phyloP scores from a whole-genome alignment of 2,113 vertebrate genomes.

The Thoracochromis brauschi region DNA sequence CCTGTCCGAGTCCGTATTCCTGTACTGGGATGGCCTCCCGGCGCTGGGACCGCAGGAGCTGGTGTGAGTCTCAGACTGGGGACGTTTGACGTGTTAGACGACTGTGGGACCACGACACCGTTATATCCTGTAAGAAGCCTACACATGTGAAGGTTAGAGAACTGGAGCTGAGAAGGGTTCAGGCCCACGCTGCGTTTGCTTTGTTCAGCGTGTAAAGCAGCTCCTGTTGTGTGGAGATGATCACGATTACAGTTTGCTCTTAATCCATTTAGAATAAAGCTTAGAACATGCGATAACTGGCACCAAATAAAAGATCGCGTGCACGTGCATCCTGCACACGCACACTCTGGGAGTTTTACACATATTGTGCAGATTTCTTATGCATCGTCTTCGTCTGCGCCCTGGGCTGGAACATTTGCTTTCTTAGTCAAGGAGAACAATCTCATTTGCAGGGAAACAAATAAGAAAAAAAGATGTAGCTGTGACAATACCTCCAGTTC shows the following conservation, averaged over 20 bases:
- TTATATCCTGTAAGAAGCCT: background rate
- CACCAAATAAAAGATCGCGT: conserved; percentile 52
- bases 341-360: conserved; percentile 1
- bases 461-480: conserved; percentile 57
- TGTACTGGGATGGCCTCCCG: background rate
- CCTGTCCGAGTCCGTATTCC: background rate
- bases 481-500: conserved; percentile 63
- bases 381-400: conserved; percentile 54
- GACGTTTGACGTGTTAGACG: background rate
- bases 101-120: background rate
- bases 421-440: conserved; percentile 71
- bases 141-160: background rate
- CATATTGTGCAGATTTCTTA: conserved; percentile 47
- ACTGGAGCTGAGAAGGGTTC: background rate
- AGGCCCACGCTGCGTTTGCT: background rate
- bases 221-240: conserved; percentile 32
- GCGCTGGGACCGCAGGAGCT: background rate
- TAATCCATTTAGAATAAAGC: conserved; percentile 40
- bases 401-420: conserved; percentile 68
- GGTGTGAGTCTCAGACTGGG: background rate
- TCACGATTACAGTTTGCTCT: conserved; percentile 27
- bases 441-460: conserved; percentile 72
- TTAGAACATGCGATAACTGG: conserved; percentile 42
- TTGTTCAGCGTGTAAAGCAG: conserved; percentile 2
- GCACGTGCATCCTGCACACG: conserved; percentile 24